Evolutionary conservation across 1,140 invertebrate genomes (phyloP), one percentile per base, ranked within the genome.

Genomic region (Chelonus insularis): DNA sequence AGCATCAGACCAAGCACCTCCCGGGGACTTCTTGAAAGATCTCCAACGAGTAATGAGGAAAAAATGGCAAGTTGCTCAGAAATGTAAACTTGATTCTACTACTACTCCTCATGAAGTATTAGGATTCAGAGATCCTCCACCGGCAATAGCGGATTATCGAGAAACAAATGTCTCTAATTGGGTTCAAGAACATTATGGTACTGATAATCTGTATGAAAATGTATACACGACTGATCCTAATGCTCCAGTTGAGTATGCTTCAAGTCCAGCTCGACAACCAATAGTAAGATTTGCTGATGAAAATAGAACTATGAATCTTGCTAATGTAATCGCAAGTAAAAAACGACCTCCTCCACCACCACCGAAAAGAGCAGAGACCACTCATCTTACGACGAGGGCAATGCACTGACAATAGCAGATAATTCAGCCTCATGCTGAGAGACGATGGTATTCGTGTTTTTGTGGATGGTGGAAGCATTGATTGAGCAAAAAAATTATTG

Each of bases 21-120:
- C 92, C 0, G 86, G 86, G 3, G 90, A 92, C 43, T 96, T 96
- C 68, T 80, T 96, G 6, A 89, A 89, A 72, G 93, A 96, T 77
- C 81, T 96, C 5, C 93, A 96, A 67, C 82, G 93, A 45, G 93
- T 96, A 0, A 95, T 96, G 91, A 86, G 91, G 48, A 95, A 95
- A 67, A 96, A 96, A 71, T 95, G 94, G 93, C 92, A 95, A 73
- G 92, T 94, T 1, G 92, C 93, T 0, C 92, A 96, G 66, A 95
- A 95, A 70, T 95, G 94, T 72, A 93, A 93, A 77, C 74, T 89
- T 1, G 92, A 95, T 72, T 86, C 88, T 12, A 87, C 89, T 8
- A 92, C 91, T 0, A 94, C 91, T 14, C 93, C 94, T 0, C 92
- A 95, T 72, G 92, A 95, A 72, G 93, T 96, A 0, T 84, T 96